These are phyloP conservation scores for Sycobia sp. DNA, from an alignment of 1,140 invertebrate genomes.

Conservation along the genomic window DNA sequence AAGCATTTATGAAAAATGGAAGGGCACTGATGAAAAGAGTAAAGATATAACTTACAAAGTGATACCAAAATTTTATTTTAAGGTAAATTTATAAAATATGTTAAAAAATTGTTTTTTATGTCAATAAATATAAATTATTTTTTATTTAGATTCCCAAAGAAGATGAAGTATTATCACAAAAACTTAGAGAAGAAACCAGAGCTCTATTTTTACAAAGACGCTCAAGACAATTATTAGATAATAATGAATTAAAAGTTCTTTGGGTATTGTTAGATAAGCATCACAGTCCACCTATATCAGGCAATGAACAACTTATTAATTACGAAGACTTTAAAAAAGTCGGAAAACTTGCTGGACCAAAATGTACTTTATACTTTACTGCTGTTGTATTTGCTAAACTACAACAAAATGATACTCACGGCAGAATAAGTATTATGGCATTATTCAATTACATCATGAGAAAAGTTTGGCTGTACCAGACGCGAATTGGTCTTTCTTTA, in stretches of 20 bases:
- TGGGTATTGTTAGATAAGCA: conserved; percentile 84
- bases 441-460: conserved; percentile 96
- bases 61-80: conserved; percentile 82
- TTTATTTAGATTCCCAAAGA: conserved; percentile 69
- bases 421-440: conserved; percentile 79
- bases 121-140: neutral
- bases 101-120: neutral
- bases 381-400: conserved; percentile 86
- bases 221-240: conserved; percentile 82
- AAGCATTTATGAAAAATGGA: conserved; percentile 65
- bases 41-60: conserved; percentile 55
- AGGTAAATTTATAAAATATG: conserved; percentile 48
- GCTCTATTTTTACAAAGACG: conserved; percentile 84
- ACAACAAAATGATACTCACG: conserved; percentile 81
- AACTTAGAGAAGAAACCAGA: conserved; percentile 85
- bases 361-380: conserved; percentile 77
- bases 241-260: conserved; percentile 83
- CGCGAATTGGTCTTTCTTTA: conserved; percentile 87
- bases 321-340: conserved; percentile 85
- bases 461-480: conserved; percentile 93
- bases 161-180: conserved; percentile 77
- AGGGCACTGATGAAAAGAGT: conserved; percentile 57
- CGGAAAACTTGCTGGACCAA: conserved; percentile 68
- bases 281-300: conserved; percentile 71
- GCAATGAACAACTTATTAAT: conserved; percentile 83